These are phyloP conservation scores for Cardiocondyla obscurior DNA, from an alignment of 1,140 invertebrate genomes.

Conservation along the genomic window DNA sequence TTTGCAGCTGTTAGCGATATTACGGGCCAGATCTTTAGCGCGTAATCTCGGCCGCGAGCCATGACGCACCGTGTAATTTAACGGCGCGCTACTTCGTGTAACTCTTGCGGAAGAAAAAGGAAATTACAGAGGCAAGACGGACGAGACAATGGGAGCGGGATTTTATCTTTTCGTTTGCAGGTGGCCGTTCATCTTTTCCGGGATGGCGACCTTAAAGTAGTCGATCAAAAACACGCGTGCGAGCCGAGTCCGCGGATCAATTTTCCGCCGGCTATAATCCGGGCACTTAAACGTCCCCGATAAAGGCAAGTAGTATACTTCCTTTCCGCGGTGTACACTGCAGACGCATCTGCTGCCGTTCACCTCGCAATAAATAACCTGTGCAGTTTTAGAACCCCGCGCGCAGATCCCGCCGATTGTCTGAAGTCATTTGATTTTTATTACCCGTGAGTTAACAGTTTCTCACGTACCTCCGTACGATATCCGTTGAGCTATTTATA, in stretches of 20 bases:
- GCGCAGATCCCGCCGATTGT: constrained; percentile 60
- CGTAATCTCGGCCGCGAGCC: constrained; percentile 14
- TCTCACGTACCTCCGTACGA: neutral
- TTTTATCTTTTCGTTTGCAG: constrained; percentile 9
- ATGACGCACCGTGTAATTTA: constrained; percentile 19
- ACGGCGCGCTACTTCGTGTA: neutral
- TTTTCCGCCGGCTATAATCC: constrained; percentile 62
- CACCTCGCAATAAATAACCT: constrained; percentile 60
- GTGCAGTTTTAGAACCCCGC: constrained; percentile 51
- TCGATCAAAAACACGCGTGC: constrained; percentile 47
- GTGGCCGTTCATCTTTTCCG: neutral
- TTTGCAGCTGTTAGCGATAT: constrained; percentile 35
- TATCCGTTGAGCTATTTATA: neutral
- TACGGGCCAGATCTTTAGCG: neutral
- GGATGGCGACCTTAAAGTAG: neutral
- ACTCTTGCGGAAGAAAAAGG: neutral
- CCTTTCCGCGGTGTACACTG: neutral
- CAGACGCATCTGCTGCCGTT: neutral
- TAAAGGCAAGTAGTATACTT: constrained; percentile 32
- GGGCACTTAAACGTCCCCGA: constrained; percentile 42
- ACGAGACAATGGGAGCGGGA: neutral
- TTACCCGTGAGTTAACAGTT: constrained; percentile 52
- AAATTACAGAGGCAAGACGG: neutral
- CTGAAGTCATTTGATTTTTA: constrained; percentile 58
- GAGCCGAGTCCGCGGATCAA: constrained; percentile 25